Percentiles rank a stretch among this genome's conserved stretches.
phyloP scores from a whole-genome alignment of 2,797 vertebrate genomes.

The Oreochromis grahami region DNA sequence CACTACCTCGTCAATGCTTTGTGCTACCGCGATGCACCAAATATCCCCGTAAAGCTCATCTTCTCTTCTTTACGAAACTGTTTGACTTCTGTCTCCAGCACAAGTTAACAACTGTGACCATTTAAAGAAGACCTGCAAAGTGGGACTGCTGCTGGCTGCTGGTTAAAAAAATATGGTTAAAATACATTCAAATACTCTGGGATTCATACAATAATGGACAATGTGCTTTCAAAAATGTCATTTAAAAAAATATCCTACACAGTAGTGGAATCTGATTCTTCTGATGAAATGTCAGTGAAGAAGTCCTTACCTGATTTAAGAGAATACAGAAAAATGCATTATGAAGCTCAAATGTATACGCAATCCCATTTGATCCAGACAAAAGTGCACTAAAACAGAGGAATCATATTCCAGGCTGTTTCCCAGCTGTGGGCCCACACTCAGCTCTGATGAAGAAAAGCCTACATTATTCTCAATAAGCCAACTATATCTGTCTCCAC shows the following conservation, averaged over 20 bases:
- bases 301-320: conserved; percentile 55
- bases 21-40: not conserved
- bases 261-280: conserved; percentile 48
- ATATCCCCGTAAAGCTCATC: not conserved
- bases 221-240: conserved; percentile 35
- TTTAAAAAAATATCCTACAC: conserved; percentile 47
- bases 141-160: not conserved
- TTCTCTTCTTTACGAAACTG: not conserved
- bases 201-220: conserved; percentile 19
- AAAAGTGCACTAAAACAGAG: conserved; percentile 43
- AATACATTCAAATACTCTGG: conserved; percentile 18
- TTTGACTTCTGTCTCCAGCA: not conserved
- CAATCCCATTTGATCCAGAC: conserved; percentile 62
- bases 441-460: conserved; percentile 19
- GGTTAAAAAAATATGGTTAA: not conserved
- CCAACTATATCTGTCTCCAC: conserved; percentile 27
- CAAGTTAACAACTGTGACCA: not conserved
- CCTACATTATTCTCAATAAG: conserved; percentile 50
- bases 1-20: not conserved
- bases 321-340: conserved; percentile 44
- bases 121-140: accelerated
- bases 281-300: conserved; percentile 43
- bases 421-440: conserved; percentile 42
- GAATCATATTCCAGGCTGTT: conserved; percentile 44
- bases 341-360: conserved; percentile 46